Percentiles rank a stretch among this genome's conserved stretches.
phyloP scores from a whole-genome alignment of 2,797 vertebrate species.

The Cichlasoma orientale region DNA sequence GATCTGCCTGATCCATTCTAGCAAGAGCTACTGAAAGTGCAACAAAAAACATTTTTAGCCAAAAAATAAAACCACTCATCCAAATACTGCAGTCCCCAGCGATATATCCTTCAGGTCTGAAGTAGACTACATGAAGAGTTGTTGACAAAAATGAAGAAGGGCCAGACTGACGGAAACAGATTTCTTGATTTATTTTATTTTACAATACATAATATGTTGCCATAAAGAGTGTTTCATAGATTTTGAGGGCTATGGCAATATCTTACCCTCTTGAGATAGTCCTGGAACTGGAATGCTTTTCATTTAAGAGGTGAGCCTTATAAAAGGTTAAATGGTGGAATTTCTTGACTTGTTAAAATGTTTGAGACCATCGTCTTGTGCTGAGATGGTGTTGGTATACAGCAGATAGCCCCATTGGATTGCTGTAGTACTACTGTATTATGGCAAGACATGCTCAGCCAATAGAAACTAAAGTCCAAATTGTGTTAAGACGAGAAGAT shows the following conservation, averaged over 20 bases:
- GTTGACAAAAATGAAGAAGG: neutral
- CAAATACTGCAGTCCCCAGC: neutral
- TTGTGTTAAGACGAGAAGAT: neutral
- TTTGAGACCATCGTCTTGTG: neutral
- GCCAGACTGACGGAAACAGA: neutral
- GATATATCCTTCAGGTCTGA: neutral
- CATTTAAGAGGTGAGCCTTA: neutral
- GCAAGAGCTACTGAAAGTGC: neutral
- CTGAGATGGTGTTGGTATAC: neutral
- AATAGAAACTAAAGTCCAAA: neutral
- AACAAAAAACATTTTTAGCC: neutral
- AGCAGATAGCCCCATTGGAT: neutral
- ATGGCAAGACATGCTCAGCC: neutral
- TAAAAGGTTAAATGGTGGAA: neutral
- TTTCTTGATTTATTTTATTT: neutral
- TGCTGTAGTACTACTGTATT: neutral
- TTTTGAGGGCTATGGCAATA: neutral
- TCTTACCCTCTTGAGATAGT: neutral
- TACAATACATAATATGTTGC: neutral
- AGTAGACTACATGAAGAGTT: neutral
- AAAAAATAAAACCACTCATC: neutral
- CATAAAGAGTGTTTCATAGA: neutral
- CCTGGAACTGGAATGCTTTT: neutral
- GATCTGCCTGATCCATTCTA: neutral
- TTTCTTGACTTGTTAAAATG: neutral